Percentiles rank a stretch among this genome's conserved stretches.
These are phyloP conservation scores for Ormyrus thymus DNA, from an alignment of 2,888 invertebrate species.

Conservation along the genomic window DNA sequence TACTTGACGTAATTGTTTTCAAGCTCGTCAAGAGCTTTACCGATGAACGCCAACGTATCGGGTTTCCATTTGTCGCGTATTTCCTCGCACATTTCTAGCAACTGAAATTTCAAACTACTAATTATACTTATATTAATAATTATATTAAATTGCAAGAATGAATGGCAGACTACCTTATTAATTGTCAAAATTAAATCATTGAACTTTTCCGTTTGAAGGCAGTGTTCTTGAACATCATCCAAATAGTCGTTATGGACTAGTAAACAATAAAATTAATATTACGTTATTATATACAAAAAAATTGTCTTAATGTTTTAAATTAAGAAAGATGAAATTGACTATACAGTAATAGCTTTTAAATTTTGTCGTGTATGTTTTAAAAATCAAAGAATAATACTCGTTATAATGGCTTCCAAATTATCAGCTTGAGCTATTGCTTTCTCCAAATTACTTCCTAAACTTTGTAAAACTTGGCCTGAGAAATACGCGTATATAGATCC, in stretches of 20 bases:
- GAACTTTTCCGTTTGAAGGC: conserved; percentile 69
- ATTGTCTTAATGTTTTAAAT: conserved; percentile 9
- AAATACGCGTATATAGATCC: conserved; percentile 77
- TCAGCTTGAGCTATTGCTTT: conserved; percentile 67
- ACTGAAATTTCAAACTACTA: conserved; percentile 56
- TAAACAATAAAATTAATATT: neutral
- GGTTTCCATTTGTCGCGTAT: conserved; percentile 68
- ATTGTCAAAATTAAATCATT: conserved; percentile 68
- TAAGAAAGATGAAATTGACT: conserved; percentile 15
- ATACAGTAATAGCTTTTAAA: neutral
- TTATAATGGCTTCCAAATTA: conserved; percentile 69
- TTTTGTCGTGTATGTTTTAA: neutral
- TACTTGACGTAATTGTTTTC: conserved; percentile 71
- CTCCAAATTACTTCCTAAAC: conserved; percentile 68
- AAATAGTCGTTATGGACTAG: conserved; percentile 71
- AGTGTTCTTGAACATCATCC: conserved; percentile 70
- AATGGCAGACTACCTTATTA: conserved; percentile 64
- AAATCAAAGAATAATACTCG: conserved; percentile 34
- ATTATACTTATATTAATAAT: conserved; percentile 4
- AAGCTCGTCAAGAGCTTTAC: conserved; percentile 65
- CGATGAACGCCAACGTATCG: conserved; percentile 64
- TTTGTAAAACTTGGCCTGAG: conserved; percentile 76
- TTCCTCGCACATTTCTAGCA: conserved; percentile 70
- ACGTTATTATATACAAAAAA: neutral
- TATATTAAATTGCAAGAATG: conserved; percentile 9